A percentile compares a stretch with the other conserved stretches of the same genome.
These are phyloP conservation scores for Podarcis muralis DNA, from an alignment of 2,113 vertebrate genomes.

Conservation along the genomic window DNA sequence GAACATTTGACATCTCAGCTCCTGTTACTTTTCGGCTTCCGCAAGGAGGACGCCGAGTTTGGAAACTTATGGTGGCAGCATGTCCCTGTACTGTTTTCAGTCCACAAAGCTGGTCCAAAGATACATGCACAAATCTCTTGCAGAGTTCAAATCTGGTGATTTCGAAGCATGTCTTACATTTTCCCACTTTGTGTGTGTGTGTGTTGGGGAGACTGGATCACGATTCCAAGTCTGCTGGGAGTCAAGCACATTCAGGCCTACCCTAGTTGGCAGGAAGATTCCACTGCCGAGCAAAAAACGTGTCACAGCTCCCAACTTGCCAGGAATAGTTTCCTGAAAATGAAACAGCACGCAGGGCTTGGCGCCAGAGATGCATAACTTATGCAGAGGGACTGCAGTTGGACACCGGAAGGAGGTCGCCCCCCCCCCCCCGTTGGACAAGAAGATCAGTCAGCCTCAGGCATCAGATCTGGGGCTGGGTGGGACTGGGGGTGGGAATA, in stretches of 20 bases:
- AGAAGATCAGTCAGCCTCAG: neutral
- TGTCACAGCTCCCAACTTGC: constrained; percentile 1
- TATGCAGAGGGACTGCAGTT: constrained; percentile 8
- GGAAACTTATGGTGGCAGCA: neutral
- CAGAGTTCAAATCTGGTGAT: neutral
- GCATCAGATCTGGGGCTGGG: neutral
- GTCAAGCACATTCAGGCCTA: neutral
- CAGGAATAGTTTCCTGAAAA: constrained; percentile 31
- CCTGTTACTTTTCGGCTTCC: neutral
- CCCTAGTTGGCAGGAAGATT: neutral
- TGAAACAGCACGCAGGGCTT: neutral
- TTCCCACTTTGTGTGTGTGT: too few relatives aligned
- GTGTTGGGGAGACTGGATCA: neutral
- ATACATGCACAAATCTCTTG: neutral
- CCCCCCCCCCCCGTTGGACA: too few relatives aligned
- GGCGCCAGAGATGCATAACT: neutral
- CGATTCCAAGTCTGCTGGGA: neutral
- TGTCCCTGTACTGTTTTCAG: neutral
- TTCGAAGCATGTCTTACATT: neutral
- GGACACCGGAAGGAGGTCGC: neutral
- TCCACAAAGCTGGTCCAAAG: neutral
- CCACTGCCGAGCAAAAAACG: neutral
- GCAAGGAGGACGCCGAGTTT: neutral
- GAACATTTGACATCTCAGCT: neutral
- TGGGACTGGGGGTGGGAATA: neutral